Evolutionary conservation across 1,140 invertebrate species (phyloP).

Genomic region (Drosophila bocqueti): DNA sequence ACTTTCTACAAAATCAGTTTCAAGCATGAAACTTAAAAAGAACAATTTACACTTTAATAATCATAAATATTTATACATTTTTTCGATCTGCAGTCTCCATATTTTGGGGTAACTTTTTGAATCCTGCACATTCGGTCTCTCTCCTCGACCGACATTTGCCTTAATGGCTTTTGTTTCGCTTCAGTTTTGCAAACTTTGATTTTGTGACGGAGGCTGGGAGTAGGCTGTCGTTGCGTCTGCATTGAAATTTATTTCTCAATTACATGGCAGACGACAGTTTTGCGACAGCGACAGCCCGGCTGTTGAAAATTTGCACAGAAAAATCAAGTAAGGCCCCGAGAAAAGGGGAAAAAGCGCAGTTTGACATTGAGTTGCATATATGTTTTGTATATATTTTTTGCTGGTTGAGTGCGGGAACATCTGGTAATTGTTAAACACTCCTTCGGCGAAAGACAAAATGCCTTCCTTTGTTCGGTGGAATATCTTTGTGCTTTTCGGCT

Average conservation of each 20-base stretch:
- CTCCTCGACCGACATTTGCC: constrained; percentile 18
- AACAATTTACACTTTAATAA: background rate
- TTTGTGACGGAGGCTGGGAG: constrained; percentile 25
- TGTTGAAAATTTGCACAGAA: constrained; percentile 28
- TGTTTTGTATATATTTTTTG: constrained; percentile 52
- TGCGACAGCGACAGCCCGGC: constrained; percentile 35
- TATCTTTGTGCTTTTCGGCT: constrained; percentile 52
- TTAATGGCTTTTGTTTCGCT: constrained; percentile 52
- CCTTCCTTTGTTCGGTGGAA: constrained; percentile 62
- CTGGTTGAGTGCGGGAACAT: constrained; percentile 56
- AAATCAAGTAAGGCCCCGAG: constrained; percentile 5
- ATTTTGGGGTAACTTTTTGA: constrained; percentile 4
- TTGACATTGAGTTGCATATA: constrained; percentile 55
- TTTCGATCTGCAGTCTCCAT: background rate
- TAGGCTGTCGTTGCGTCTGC: constrained; percentile 19
- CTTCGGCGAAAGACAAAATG: constrained; percentile 65
- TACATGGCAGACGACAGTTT: constrained; percentile 74
- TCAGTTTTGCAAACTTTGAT: constrained; percentile 51
- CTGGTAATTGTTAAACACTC: constrained; percentile 77
- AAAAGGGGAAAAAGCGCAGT: constrained; percentile 12
- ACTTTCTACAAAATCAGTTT: background rate
- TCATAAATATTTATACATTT: background rate
- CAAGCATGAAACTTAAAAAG: background rate
- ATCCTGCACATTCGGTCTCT: constrained; percentile 16
- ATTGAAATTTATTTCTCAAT: constrained; percentile 76